A percentile compares a stretch with the other conserved stretches of the same genome.
These are phyloP conservation scores for Ectemnius cavifrons DNA, from an alignment of 2,888 invertebrate species.

Conservation along the genomic window DNA sequence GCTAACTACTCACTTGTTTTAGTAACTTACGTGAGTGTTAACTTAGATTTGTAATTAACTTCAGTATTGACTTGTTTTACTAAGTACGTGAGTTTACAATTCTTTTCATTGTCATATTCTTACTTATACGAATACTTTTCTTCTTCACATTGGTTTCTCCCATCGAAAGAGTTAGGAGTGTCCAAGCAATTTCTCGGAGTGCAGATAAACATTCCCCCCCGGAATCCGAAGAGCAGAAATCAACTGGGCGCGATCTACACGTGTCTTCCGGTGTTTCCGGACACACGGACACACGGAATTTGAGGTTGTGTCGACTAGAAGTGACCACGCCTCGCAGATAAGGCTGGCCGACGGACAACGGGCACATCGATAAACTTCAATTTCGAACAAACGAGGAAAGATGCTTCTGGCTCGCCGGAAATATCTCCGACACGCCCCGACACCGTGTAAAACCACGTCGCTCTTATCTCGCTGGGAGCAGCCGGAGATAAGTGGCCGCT, in stretches of 20 bases:
- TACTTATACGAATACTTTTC: no score
- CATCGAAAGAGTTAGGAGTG: no score
- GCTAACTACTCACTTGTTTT: no score
- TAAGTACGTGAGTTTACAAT: no score
- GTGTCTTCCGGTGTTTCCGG: constrained; percentile 40
- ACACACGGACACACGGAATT: neutral
- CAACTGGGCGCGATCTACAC: constrained; percentile 47
- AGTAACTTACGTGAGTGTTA: no score
- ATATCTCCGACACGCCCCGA: constrained; percentile 72
- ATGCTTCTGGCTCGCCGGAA: constrained; percentile 44
- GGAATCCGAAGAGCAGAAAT: neutral
- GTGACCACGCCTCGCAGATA: constrained; percentile 54
- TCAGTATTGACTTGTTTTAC: no score
- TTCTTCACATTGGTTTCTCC: no score
- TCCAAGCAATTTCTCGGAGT: no score
- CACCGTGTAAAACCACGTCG: constrained; percentile 66
- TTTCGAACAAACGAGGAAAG: constrained; percentile 68
- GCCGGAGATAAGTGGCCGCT: constrained; percentile 68
- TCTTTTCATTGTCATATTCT: no score
- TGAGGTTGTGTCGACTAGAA: constrained; percentile 1
- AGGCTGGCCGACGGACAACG: constrained; percentile 49
- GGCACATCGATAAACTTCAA: constrained; percentile 65
- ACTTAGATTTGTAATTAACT: no score
- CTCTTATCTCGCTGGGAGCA: constrained; percentile 53
- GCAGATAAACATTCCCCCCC: no score